phyloP scores from a whole-genome alignment of 2,113 vertebrate genomes.

The Hyperopisus bebe region DNA sequence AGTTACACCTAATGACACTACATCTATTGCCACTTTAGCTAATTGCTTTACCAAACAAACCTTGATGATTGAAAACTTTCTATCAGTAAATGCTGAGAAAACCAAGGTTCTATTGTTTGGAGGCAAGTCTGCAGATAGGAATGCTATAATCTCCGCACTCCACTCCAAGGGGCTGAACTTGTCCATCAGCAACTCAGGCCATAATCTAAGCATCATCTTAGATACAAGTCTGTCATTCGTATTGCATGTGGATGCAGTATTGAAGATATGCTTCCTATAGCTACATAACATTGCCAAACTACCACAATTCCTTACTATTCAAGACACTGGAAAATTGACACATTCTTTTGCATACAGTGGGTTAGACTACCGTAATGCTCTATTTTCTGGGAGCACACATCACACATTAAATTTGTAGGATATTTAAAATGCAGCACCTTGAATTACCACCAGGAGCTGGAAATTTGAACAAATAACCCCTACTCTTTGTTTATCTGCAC shows the following conservation, averaged over 20 bases:
- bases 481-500: too few relatives aligned
- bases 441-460: neutral
- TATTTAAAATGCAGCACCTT: neutral
- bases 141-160: neutral
- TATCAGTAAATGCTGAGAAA: neutral
- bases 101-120: neutral
- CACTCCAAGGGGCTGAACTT: neutral
- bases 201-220: neutral
- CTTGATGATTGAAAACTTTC: too few relatives aligned
- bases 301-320: neutral
- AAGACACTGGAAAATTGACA: neutral
- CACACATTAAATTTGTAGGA: neutral
- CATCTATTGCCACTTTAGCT: too few relatives aligned
- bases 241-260: neutral
- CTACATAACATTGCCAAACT: neutral
- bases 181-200: neutral
- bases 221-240: neutral
- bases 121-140: neutral
- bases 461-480: neutral
- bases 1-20: too few relatives aligned
- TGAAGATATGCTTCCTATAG: neutral
- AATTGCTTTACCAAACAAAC: too few relatives aligned
- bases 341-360: neutral
- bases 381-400: neutral
- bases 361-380: neutral